Conservation (phyloP, 2,113 vertebrate genomes). For the Malurus melanocephalus region DNA sequence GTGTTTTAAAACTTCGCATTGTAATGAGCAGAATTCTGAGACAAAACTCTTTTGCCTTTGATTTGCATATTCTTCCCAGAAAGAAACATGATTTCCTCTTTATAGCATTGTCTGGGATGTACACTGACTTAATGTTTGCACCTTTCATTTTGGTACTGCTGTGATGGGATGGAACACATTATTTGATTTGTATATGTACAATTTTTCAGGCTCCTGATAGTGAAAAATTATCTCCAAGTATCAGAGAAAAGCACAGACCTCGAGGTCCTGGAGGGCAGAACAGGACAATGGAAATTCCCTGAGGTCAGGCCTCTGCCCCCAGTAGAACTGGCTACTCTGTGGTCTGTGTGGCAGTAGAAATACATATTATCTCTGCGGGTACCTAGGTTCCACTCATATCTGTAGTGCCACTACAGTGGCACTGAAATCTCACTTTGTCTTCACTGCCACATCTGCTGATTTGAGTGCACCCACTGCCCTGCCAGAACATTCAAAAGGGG, state of each 20-base stretch:
- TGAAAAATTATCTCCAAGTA: neutral
- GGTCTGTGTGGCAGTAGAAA: neutral
- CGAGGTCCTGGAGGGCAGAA: neutral
- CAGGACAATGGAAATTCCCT: neutral
- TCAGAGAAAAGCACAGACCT: neutral
- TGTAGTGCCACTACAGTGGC: neutral
- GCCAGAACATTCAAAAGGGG: neutral
- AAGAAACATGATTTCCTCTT: neutral
- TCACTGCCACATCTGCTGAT: neutral
- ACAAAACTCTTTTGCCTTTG: neutral
- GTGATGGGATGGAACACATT: neutral
- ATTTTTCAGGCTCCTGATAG: neutral
- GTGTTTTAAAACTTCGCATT: neutral
- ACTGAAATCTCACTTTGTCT: constrained; percentile 11
- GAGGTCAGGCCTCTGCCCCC: neutral
- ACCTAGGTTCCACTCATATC: neutral
- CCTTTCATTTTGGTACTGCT: neutral
- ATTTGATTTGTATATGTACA: neutral
- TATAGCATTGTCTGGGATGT: neutral
- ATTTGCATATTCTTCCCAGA: neutral
- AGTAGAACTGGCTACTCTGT: neutral
- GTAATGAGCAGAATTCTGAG: neutral
- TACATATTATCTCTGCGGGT: neutral
- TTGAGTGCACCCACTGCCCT: neutral
- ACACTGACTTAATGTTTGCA: neutral